Evolutionary conservation across 92 coral and sea anemone genomes (phyloP).

Genomic region (Epizoanthus stellaris): DNA sequence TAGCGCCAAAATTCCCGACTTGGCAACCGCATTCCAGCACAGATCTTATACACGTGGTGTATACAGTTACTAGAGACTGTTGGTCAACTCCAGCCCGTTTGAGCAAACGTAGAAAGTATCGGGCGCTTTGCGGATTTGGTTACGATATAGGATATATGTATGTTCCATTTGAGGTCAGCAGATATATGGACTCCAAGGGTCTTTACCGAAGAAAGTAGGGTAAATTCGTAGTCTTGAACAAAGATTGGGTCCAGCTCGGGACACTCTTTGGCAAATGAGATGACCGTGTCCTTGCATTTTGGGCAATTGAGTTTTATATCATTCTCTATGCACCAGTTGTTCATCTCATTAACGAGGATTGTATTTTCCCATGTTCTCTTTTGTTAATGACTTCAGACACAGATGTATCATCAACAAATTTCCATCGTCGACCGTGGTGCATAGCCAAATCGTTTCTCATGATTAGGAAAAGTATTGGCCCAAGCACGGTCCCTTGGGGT

Average conservation of each 20-base stretch:
- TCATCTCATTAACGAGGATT: no score
- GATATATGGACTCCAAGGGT: no score
- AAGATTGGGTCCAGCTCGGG: slow-evolving; percentile 15
- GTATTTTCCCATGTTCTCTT: slow-evolving; percentile 43
- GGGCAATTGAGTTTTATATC: no score
- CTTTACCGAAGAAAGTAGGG: no score
- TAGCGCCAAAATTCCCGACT: slow-evolving; percentile 29
- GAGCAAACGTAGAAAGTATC: slow-evolving; percentile 37
- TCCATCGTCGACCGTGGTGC: no score
- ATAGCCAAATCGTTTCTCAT: background rate
- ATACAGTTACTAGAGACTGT: background rate
- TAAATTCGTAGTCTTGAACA: no score
- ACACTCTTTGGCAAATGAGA: no score
- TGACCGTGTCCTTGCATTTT: slow-evolving; percentile 48
- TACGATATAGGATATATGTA: slow-evolving; percentile 32
- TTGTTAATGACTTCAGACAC: no score
- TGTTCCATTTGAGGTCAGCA: slow-evolving; percentile 46
- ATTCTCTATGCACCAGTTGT: no score
- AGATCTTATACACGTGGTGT: slow-evolving; percentile 35
- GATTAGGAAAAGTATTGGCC: background rate
- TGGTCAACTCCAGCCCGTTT: background rate
- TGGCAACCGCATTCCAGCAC: slow-evolving; percentile 42
- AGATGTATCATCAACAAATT: no score
- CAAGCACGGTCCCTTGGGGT: no score
- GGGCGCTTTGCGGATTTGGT: slow-evolving; percentile 37